Evolutionary conservation across 2,113 vertebrate species (phyloP), one percentile per base, ranked within the genome.

Genomic region (Vulpes ferrilata): DNA sequence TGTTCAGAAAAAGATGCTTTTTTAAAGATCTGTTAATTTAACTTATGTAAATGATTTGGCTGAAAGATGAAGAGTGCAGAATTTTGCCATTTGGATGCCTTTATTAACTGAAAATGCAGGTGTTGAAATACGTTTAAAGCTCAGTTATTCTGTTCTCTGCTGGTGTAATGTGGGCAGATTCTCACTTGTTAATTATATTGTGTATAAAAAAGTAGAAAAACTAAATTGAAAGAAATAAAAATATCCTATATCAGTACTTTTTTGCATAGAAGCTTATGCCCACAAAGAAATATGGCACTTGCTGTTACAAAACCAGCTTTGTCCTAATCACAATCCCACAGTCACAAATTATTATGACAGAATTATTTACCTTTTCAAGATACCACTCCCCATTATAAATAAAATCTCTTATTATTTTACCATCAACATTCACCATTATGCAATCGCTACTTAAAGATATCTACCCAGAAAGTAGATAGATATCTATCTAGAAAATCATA

Each of bases 31-130:
- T 98, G 97, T 95, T 98, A 98, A 98, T 98, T 98, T 98, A 98
- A 97, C 90, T 97, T 97, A 97, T 97, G 96, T 73, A 98, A 98
- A 98, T 98, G 98, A 98, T 98, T 98, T 98, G 97, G 93, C 67
- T 98, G 80, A 92, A 90, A 16, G 95, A 98, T 96, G 83, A 98
- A 96, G 98, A 96, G 82, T 93, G 27, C 25, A 98, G 94, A 98
- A 98, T 97, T 97, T 96, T 98, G 94, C 96, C 96, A 98, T 97
- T 97, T 98, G 87, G n/a, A 59, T 59, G 95, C 16, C 73, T 98
- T 98, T 98, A 98, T 98, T 98, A 99, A 96, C 92, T 98, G 83
- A 98, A 97, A 98, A 99, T 90, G 98, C 98, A 99, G 98, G 97
- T 98, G 98, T 94, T 98, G 88, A 98, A 97, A 93, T 98, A 97